Conservation (phyloP, 2,113 vertebrate genomes). For the Rhinolophus sinicus region DNA sequence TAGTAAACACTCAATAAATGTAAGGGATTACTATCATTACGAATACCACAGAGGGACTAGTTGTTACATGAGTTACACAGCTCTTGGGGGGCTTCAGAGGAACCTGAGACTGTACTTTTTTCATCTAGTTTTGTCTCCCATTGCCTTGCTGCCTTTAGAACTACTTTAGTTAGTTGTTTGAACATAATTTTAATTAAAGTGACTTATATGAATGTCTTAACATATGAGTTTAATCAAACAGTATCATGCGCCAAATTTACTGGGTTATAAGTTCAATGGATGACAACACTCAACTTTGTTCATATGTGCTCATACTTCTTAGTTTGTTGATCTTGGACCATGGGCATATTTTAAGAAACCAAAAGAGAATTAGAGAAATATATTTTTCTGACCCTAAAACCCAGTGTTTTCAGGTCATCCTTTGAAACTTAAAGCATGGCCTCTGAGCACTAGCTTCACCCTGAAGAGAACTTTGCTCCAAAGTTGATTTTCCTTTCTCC, state of each 20-base stretch:
- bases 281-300: conserved; percentile 70
- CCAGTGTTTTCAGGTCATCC: conserved; percentile 20
- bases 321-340: conserved; percentile 79
- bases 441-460: neutral
- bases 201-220: conserved; percentile 66
- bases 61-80: neutral
- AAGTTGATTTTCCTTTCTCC: neutral
- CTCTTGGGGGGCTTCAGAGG: neutral
- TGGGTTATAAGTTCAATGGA: conserved; percentile 76
- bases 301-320: conserved; percentile 58
- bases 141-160: conserved; percentile 11
- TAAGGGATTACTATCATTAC: neutral
- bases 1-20: neutral
- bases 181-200: conserved; percentile 71
- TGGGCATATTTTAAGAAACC: conserved; percentile 62
- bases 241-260: conserved; percentile 52
- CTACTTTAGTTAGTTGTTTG: conserved; percentile 46
- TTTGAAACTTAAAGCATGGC: conserved; percentile 9
- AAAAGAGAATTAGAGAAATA: conserved; percentile 63
- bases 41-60: neutral
- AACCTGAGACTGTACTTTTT: neutral
- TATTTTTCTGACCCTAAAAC: conserved; percentile 54
- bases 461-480: neutral
- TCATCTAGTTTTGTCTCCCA: neutral
- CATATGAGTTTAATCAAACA: conserved; percentile 70